Base-by-base conservation (phyloP, 2,113 vertebrate species). In the Gyps fulvus region DNA sequence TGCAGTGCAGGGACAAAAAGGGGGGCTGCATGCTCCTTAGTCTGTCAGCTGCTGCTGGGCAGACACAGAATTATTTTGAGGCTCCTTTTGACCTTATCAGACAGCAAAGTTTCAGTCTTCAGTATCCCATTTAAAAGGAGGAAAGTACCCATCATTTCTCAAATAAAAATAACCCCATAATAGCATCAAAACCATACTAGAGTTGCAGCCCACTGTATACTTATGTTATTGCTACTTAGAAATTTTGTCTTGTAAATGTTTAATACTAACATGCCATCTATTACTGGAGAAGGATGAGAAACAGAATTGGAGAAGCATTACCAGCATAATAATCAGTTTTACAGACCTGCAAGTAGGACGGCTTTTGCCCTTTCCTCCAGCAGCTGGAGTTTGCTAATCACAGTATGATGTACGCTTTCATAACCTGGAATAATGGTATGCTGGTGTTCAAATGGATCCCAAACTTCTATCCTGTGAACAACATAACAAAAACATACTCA, bases 301-400 rank as follows among this genome's bases (percentile, higher is more conserved):
- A 72, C 54, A 49, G 55, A 74, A 21, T 3, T 80, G 42, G 20
- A 63, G 70, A 82, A 62, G 52, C 9, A 19, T 40, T 62, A 47
- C 61, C 42, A 29, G 21, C 27, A 18, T 27, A 84, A 61, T 45
- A 65, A 32, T 65, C 9, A 61, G 23, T 59, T 86, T 78, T 38
- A 94, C 74, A 34, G 87, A 98, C 98, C 98, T 98, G 95, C 90
- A 79, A 94, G 94, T 40, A 98, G 94, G 69, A 98, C 34, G 76
- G 97, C 97, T 90, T 97, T 98, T 87, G 96, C 54, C 59, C 95
- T 97, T 90, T 92, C 83, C 57, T 98, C 94, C 26, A 96, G 96
- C 59, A 98, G 45, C 55, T 97, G 83, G 34, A 98, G 83, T 88
- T 80, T 84, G 72, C 95, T 98, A 86, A 87, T 94, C 59, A 89